Conservation (phyloP, 2,888 invertebrate species). For the Drosophila paracracens region DNA sequence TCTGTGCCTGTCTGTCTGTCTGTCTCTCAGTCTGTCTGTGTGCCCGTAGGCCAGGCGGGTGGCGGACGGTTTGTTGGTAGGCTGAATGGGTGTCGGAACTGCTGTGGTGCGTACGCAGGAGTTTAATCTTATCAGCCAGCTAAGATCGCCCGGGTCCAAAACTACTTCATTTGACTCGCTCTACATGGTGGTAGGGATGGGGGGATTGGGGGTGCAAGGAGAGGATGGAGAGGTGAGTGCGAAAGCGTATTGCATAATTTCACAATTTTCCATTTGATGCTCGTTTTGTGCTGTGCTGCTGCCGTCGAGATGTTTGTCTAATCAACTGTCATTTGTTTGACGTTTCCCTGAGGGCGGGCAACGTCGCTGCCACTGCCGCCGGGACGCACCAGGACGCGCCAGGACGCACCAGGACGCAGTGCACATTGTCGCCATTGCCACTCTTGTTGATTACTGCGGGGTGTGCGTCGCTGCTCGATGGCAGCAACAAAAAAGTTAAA, state of each 20-base stretch:
- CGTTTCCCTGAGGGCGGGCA: constrained; percentile 81
- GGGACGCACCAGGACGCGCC: constrained; percentile 29
- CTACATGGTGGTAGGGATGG: not conserved
- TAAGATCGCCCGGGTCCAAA: constrained; percentile 74
- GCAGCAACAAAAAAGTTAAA: constrained; percentile 75
- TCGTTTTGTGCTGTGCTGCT: constrained; percentile 70
- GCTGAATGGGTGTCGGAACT: constrained; percentile 52
- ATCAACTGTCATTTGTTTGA: constrained; percentile 85
- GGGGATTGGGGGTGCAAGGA: not conserved
- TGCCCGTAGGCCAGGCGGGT: constrained; percentile 46
- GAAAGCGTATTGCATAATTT: constrained; percentile 83
- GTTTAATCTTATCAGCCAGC: constrained; percentile 74
- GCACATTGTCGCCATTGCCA: constrained; percentile 69
- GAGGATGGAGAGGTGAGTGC: constrained; percentile 42
- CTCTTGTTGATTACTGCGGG: constrained; percentile 77
- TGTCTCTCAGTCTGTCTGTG: constrained; percentile 13
- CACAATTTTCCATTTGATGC: constrained; percentile 84
- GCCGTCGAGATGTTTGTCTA: constrained; percentile 84
- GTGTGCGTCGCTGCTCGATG: constrained; percentile 40
- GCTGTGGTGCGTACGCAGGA: constrained; percentile 67
- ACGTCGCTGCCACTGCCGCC: constrained; percentile 51
- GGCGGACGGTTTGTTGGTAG: constrained; percentile 1
- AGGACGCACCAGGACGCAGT: constrained; percentile 61
- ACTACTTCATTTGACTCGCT: constrained; percentile 75
- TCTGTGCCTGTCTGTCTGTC: constrained; percentile 1